phyloP scores from a whole-genome alignment of 2,113 vertebrate species.

The Rynchops niger region DNA sequence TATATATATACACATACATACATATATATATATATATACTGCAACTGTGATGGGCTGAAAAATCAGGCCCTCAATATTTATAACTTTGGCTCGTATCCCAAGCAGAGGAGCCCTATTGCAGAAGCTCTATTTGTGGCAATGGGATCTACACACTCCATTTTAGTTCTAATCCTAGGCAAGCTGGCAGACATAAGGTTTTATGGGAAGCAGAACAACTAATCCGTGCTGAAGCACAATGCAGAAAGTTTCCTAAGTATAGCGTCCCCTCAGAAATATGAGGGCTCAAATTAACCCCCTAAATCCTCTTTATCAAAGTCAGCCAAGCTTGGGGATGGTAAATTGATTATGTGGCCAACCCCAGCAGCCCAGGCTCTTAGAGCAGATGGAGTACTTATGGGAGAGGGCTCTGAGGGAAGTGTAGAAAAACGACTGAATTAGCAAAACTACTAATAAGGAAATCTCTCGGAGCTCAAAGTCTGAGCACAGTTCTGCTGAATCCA shows the following conservation, averaged over 20 bases:
- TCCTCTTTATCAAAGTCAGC: constrained; percentile 62
- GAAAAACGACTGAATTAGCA: background rate
- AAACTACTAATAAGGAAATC: background rate
- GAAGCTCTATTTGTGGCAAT: constrained; percentile 60
- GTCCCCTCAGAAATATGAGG: constrained; percentile 45
- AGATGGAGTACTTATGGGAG: constrained; percentile 17
- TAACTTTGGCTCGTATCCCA: constrained; percentile 63
- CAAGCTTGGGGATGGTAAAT: constrained; percentile 40
- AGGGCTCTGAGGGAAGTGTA: background rate
- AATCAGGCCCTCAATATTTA: constrained; percentile 60
- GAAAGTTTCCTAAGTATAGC: constrained; percentile 59
- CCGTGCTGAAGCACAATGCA: constrained; percentile 29
- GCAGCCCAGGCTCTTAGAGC: background rate
- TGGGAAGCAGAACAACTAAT: constrained; percentile 70
- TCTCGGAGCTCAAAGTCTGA: background rate
- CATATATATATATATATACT: background rate
- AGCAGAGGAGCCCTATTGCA: constrained; percentile 42
- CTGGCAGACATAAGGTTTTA: constrained; percentile 67
- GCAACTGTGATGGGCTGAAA: constrained; percentile 27
- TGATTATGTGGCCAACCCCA: constrained; percentile 10
- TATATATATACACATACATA: background rate
- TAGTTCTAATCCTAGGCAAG: constrained; percentile 62
- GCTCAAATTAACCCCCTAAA: constrained; percentile 65
- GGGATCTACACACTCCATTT: constrained; percentile 60
- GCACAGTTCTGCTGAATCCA: background rate